Base-by-base conservation (phyloP, 2,113 vertebrate genomes). In the Neoarius graeffei region DNA sequence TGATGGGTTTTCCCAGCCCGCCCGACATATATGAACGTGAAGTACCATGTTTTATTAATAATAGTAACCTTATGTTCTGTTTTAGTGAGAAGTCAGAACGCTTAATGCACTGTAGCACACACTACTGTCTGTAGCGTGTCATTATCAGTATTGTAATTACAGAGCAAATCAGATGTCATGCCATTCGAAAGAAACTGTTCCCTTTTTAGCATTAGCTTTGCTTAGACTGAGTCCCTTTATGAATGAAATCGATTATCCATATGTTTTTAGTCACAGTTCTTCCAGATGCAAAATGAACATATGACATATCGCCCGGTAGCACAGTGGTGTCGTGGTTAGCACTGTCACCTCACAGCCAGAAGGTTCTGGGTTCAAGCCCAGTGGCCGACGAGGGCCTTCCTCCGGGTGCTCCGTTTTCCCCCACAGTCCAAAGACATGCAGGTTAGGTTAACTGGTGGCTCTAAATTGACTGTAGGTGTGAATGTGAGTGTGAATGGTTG, bases 201-300 rank as follows among this genome's bases (percentile, higher is more conserved):
- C 15, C 15, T 57, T 81, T 88, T 85, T 64, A 50, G 30, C 35
- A 10, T 62, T 14, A n/a, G 73, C 20, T 57, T 54, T 59, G 76
- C 83, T 73, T 19, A 30, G 67, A 56, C 56, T 5, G 92, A 92
- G 93, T 91, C 92, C 91, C 92, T 94, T 94, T 92, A 93, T 94
- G 92, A 94, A 81, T 82, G 92, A 93, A 91, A 94, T 94, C 93
- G 93, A 94, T 94, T 93, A 92, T 92, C 93, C 91, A 91, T 93
- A 92, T 94, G 92, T 90, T 93, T 93, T 92, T 91, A 94, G 93
- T 92, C 93, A 93, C 93, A 93, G 91, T 90, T 92, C 91, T 86
- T 89, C 91, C 91, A 88, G 91, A 91, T 92, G n/a, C 52, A 52
- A 66, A 54, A 66, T 30, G 15, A 19, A 15, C 64, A 48, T n/a